Evolutionary conservation across 2,113 vertebrate genomes (phyloP).

Genomic region (Macrotus californicus): DNA sequence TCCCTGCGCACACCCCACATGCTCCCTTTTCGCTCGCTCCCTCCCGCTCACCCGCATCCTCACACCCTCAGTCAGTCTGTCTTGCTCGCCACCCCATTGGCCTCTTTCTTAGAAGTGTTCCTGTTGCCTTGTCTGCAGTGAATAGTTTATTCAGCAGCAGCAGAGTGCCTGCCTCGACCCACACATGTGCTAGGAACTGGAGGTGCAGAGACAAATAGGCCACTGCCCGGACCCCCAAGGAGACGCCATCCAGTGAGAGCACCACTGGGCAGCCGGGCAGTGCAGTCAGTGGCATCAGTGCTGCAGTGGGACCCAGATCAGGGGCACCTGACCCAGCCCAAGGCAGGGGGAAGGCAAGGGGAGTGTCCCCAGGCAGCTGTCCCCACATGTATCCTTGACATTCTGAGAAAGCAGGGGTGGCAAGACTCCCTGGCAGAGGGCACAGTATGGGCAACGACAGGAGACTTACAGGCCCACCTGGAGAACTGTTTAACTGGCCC

Average conservation of each 20-base stretch:
- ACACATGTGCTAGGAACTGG: neutral
- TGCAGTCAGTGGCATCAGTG: neutral
- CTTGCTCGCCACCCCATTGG: neutral
- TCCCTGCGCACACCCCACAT: neutral
- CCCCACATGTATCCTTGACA: neutral
- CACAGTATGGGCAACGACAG: neutral
- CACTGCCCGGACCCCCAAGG: neutral
- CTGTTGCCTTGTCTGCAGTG: neutral
- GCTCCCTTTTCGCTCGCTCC: neutral
- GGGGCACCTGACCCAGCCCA: neutral
- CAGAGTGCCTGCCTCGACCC: neutral
- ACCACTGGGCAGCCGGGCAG: neutral
- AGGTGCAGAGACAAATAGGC: neutral
- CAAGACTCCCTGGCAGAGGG: neutral
- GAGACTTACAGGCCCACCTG: neutral
- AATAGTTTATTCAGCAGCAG: neutral
- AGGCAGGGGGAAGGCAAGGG: neutral
- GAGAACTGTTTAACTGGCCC: neutral
- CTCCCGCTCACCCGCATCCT: neutral
- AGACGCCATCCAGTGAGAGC: neutral
- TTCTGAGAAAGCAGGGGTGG: neutral
- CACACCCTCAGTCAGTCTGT: neutral
- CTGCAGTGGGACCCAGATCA: neutral
- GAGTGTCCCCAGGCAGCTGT: neutral
- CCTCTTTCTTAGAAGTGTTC: constrained; percentile 8